These are phyloP conservation scores for Gymnosoma rotundatum DNA, from an alignment of 2,888 invertebrate genomes.

Conservation along the genomic window DNA sequence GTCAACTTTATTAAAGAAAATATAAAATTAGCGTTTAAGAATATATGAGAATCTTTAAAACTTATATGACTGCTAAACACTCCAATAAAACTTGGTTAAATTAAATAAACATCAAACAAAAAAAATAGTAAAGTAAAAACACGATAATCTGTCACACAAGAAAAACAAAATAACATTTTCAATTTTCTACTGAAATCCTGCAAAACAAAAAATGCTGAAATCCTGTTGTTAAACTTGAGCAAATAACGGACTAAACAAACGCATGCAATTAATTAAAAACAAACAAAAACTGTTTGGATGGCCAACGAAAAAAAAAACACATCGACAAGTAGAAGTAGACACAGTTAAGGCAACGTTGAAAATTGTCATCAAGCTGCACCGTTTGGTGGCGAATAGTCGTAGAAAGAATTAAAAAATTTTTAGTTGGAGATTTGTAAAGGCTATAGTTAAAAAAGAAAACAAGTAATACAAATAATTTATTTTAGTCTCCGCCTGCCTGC, in stretches of 20 bases:
- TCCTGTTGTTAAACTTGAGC: slow-evolving; percentile 58
- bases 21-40: neutral
- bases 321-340: slow-evolving; percentile 1
- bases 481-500: slow-evolving; percentile 21
- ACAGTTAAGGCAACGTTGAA: neutral
- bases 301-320: slow-evolving; percentile 22
- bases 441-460: neutral
- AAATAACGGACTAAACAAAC: slow-evolving; percentile 67
- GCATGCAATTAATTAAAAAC: slow-evolving; percentile 74
- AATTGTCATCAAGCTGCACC: slow-evolving; percentile 35
- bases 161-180: slow-evolving; percentile 56
- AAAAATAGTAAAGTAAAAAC: slow-evolving; percentile 11
- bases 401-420: neutral
- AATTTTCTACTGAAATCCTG: slow-evolving; percentile 58
- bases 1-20: slow-evolving; percentile 21
- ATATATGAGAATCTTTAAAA: slow-evolving; percentile 1
- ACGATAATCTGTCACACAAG: neutral
- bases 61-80: slow-evolving; percentile 33
- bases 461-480: slow-evolving; percentile 10
- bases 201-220: slow-evolving; percentile 47
- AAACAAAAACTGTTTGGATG: slow-evolving; percentile 70
- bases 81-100: slow-evolving; percentile 30
- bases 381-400: neutral
- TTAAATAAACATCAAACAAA: slow-evolving; percentile 16
- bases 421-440: neutral